Evolutionary conservation across 2,113 vertebrate species (phyloP), one percentile per base, ranked within the genome.

Genomic region (Rhinichthys klamathensis): DNA sequence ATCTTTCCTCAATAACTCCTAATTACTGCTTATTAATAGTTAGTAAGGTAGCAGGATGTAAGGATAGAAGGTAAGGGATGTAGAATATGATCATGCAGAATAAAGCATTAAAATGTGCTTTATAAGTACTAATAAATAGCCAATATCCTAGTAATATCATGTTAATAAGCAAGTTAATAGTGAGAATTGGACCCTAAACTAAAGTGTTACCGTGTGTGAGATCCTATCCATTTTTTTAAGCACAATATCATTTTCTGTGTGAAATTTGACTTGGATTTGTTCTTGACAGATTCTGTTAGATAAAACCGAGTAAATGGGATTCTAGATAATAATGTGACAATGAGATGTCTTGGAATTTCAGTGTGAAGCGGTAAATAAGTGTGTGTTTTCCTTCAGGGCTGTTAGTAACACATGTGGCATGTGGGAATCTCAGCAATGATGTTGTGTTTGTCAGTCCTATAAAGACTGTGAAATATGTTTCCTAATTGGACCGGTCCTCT

Each of bases 381-480:
- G 49, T n/a, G 77, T 63, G 77, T 44, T 7, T 67, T 21, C 51
- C 61, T 65, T 15, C 54, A 15, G 70, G 41, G 60, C 60, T 49
- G 79, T 67, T 35, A 2, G 25, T 27, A 63, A 67, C 41, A 46
- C n/a, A 32, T 69, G 61, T 67, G 41, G 44, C 61, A 78, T 78
- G 41, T 46, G 63, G 79, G 79, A 81, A 32, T 81, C 58, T 65
- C 38, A 65, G 78, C 60, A 65, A 49, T 61, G 61, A 67, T 81
- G 78, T 30, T 73, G 76, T 58, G 65, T 82, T 72, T 82, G 80
- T 72, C 80, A 38, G 30, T 38, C 30, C 67, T 56, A 41, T 82
- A 82, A 72, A 82, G 79, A 69, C 79, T 54, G 46, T 67, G 79
- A 69, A 81, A 81, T 81, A 82, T 72, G 49, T 41, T 72, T 72